phyloP scores from a whole-genome alignment of 2,888 invertebrate species.

The Pecten maximus region DNA sequence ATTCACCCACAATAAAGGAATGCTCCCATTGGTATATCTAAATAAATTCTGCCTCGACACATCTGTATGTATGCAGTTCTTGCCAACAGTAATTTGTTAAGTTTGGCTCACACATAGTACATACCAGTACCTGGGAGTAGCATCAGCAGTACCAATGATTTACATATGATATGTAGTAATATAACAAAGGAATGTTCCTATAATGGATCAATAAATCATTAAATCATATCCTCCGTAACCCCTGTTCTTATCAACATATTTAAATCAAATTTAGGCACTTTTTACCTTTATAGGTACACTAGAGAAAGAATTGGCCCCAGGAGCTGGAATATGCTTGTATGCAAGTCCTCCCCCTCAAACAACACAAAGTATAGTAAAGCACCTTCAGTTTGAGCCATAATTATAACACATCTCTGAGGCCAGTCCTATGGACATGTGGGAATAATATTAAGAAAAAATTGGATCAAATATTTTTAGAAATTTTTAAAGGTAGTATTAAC shows the following conservation, averaged over 20 bases:
- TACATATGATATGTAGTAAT: background rate
- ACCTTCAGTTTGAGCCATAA: constrained; percentile 27
- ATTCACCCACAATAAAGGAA: background rate
- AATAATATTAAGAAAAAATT: too few relatives aligned
- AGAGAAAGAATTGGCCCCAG: background rate
- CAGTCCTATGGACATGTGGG: background rate
- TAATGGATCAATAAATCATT: background rate
- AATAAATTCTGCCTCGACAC: background rate
- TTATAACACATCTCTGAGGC: background rate
- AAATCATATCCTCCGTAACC: background rate
- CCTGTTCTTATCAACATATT: background rate
- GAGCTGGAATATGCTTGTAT: background rate
- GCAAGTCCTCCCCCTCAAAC: background rate
- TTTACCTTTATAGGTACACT: background rate
- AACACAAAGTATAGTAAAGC: background rate
- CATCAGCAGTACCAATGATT: background rate
- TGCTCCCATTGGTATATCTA: background rate
- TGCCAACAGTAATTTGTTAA: background rate
- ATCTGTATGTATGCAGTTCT: background rate
- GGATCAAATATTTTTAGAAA: background rate
- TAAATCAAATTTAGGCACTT: constrained; percentile 1
- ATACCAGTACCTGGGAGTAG: background rate
- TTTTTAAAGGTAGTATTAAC: background rate
- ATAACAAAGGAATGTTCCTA: too few relatives aligned
- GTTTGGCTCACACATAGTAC: background rate